Percentiles rank a stretch among this genome's conserved stretches.
These are phyloP conservation scores for Sebastes wilsoni DNA, from an alignment of 2,797 vertebrate species.

Conservation along the genomic window DNA sequence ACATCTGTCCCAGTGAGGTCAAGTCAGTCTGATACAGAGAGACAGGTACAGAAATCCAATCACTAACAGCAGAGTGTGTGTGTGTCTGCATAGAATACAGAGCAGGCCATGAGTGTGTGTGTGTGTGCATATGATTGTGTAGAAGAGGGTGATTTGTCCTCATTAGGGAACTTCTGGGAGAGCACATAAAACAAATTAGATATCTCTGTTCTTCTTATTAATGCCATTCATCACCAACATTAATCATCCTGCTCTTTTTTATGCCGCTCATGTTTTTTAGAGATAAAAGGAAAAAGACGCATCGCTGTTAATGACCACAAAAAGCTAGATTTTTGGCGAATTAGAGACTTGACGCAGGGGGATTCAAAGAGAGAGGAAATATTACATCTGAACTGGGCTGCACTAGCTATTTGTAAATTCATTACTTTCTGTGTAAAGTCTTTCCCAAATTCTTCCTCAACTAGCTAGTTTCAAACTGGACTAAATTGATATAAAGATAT, in stretches of 20 bases:
- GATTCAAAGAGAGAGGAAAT: neutral
- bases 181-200: neutral
- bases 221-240: neutral
- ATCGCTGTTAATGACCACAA: neutral
- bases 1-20: neutral
- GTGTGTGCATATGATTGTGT: neutral
- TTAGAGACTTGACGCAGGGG: neutral
- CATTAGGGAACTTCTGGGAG: neutral
- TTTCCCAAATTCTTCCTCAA: neutral
- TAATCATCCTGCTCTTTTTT: neutral
- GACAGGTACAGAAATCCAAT: neutral
- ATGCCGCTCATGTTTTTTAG: neutral
- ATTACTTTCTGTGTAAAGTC: neutral
- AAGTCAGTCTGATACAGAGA: neutral
- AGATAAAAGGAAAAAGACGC: neutral
- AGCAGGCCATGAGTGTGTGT: neutral
- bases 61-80: neutral
- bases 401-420: neutral
- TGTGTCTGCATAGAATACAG: neutral
- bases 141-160: neutral
- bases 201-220: constrained; percentile 3
- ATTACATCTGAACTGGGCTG: neutral
- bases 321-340: neutral
- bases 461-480: neutral
- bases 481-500: neutral